A percentile compares a stretch with the other conserved stretches of the same genome.
phyloP scores from a whole-genome alignment of 2,888 invertebrate species.

The Pasiphila rectangulata region DNA sequence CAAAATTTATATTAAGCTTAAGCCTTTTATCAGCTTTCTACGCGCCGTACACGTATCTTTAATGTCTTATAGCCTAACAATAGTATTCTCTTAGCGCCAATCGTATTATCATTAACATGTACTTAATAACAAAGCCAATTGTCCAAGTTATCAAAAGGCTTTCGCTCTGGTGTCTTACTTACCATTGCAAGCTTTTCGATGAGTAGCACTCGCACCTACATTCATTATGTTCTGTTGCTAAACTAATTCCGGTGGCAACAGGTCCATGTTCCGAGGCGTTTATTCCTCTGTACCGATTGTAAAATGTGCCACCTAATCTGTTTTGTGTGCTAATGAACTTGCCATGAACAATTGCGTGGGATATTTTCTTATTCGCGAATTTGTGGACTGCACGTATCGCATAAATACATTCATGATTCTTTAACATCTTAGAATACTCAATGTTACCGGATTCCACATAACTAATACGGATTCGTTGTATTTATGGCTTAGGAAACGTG shows the following conservation, averaged over 20 bases:
- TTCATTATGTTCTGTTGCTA: not conserved
- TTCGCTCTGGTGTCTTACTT: too few species aligned
- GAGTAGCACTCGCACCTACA: too few species aligned
- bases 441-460: conserved; percentile 29
- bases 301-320: conserved; percentile 31
- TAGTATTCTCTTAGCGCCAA: too few species aligned
- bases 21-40: too few species aligned
- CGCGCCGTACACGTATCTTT: too few species aligned
- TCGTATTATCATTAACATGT: too few species aligned
- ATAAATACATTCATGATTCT: conserved; percentile 32
- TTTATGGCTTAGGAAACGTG: conserved; percentile 25
- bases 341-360: conserved; percentile 32
- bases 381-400: conserved; percentile 33
- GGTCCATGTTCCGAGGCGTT: conserved; percentile 17
- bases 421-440: conserved; percentile 29
- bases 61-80: too few species aligned
- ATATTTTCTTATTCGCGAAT: conserved; percentile 31
- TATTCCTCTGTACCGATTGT: conserved; percentile 27
- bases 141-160: too few species aligned
- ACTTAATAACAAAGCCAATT: too few species aligned
- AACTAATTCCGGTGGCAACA: conserved; percentile 3
- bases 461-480: conserved; percentile 26
- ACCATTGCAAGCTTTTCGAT: too few species aligned
- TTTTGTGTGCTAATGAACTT: conserved; percentile 36
- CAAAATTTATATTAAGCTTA: too few species aligned